These are phyloP conservation scores for Mastigias papua DNA, from an alignment of 30 jellyfish, hydroid and myxozoan genomes.

Conservation along the genomic window DNA sequence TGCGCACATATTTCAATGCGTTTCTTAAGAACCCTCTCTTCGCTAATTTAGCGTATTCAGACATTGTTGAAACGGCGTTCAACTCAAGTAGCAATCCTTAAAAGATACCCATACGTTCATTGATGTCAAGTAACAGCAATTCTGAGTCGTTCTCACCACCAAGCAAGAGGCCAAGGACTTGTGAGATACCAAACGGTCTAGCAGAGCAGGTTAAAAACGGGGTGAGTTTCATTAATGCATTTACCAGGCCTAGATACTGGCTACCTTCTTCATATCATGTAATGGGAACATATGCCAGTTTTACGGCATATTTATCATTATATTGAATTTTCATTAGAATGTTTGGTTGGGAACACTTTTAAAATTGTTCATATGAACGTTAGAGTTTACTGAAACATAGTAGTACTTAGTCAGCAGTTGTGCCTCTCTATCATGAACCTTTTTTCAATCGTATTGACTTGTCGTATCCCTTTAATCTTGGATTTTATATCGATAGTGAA, in stretches of 20 bases:
- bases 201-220: constrained; percentile 71
- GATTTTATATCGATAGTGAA: too few relatives aligned
- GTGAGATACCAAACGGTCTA: constrained; percentile 94
- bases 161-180: constrained; percentile 86
- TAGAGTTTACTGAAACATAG: too few relatives aligned
- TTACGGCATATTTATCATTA: too few relatives aligned
- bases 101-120: constrained; percentile 40
- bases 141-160: constrained; percentile 97
- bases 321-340: too few relatives aligned
- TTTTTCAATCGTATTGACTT: too few relatives aligned
- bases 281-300: too few relatives aligned
- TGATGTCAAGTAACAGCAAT: constrained; percentile 98
- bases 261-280: too few relatives aligned
- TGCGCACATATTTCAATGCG: constrained; percentile 33
- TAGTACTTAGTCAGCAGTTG: too few relatives aligned
- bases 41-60: constrained; percentile 41
- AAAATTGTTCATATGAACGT: too few relatives aligned
- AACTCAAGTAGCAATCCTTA: constrained; percentile 1
- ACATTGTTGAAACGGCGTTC: constrained; percentile 18
- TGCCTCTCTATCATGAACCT: too few relatives aligned
- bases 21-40: constrained; percentile 26
- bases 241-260: not conserved
- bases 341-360: too few relatives aligned
- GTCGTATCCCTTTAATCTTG: too few relatives aligned
- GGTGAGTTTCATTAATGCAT: constrained; percentile 25